Evolutionary conservation across 2,797 vertebrate genomes (phyloP), one percentile per base, ranked within the genome.

Genomic region (Pelodytes ibericus): DNA sequence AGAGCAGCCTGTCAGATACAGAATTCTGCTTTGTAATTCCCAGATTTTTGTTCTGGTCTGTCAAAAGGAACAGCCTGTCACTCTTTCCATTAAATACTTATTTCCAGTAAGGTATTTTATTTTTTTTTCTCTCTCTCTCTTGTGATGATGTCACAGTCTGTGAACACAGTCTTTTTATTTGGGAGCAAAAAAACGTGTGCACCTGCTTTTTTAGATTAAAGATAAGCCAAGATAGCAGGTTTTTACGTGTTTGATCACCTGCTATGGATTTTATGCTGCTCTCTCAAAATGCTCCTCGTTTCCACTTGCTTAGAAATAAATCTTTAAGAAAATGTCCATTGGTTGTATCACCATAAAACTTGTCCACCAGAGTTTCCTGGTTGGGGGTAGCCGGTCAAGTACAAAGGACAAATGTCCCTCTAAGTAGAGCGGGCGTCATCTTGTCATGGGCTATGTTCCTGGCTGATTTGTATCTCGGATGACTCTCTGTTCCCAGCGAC

Each of bases 381-480:
- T 11, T 36, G 4, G 49, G 91, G 88, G 87, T 93, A 95, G 93
- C 86, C 87, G 87, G 89, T 92, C 90, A 89, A 94, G 89, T 94
- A 91, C 88, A 87, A 88, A 92, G 92, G 93, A 95, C 90, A 90
- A 93, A 92, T 94, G 91, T 93, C 92, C 92, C 87, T 89, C 89
- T 86, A 82, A 85, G 94, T 91, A 91, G 88, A 93, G 91, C 93
- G 91, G 92, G 93, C 93, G 91, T 92, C 94, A 90, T 92, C 90
- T 90, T 90, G 91, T 91, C 93, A 90, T 81, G 92, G 93, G 93
- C 88, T 91, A 86, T 91, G 90, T 91, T 92, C 92, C 87, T 88
- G 88, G 91, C 87, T 84, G 80, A 89, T 89, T 86, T 91, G n/a
- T n/a, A 90, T 89, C 84, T 87, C 80, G 84, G 90, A 88, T 92